These are phyloP conservation scores for Antennarius striatus DNA, from an alignment of 2,113 vertebrate genomes.

Conservation along the genomic window DNA sequence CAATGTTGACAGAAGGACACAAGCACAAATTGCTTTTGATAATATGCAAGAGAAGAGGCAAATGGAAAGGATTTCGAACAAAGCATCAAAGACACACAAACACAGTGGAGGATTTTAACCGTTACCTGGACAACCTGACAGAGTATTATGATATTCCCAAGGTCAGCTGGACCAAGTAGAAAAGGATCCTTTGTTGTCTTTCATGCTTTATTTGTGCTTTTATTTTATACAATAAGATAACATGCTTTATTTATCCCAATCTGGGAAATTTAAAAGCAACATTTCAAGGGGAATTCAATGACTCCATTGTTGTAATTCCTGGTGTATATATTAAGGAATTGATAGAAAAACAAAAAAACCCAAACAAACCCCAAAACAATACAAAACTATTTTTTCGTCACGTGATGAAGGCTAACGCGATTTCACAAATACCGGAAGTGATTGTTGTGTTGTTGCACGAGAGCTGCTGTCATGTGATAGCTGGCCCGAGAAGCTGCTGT, in stretches of 20 bases:
- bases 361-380: not conserved
- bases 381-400: slow-evolving; percentile 18
- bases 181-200: not conserved
- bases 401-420: slow-evolving; percentile 25
- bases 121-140: slow-evolving; percentile 92
- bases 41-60: slow-evolving; percentile 98
- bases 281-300: not conserved
- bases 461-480: slow-evolving; percentile 74
- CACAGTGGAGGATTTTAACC: slow-evolving; percentile 95
- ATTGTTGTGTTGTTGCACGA: slow-evolving; percentile 51
- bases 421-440: slow-evolving; percentile 58
- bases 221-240: not conserved
- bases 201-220: fast-evolving
- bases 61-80: slow-evolving; percentile 98
- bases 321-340: slow-evolving; percentile 31
- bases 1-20: slow-evolving; percentile 90
- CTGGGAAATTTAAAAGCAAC: not conserved
- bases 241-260: not conserved
- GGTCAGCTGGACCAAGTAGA: slow-evolving; percentile 98
- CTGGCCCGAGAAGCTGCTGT: slow-evolving; percentile 49
- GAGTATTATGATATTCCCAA: slow-evolving; percentile 99
- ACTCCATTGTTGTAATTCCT: not conserved
- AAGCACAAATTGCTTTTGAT: slow-evolving; percentile 93
- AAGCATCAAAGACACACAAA: slow-evolving; percentile 96
- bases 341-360: not conserved